Conservation (phyloP, 2,888 invertebrate genomes). For the Callinectes sapidus region DNA sequence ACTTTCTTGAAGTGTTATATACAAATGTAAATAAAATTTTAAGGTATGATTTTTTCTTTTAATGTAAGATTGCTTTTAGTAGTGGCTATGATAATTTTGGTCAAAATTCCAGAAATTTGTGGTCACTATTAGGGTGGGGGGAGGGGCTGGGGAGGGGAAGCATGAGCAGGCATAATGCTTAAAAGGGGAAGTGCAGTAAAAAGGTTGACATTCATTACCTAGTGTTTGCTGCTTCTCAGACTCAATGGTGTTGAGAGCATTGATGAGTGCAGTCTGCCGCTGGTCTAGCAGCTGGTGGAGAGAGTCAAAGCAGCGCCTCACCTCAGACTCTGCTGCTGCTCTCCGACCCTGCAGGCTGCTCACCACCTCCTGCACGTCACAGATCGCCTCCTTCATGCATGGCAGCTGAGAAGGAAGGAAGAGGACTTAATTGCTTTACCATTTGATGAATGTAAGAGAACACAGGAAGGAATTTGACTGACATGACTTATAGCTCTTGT, state of each 20-base stretch:
- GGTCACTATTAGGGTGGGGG: too few species aligned
- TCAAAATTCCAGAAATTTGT: too few species aligned
- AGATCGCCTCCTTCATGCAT: constrained; percentile 73
- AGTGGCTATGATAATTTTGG: too few species aligned
- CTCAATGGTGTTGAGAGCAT: constrained; percentile 75
- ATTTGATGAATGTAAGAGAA: not conserved
- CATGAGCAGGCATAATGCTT: too few species aligned
- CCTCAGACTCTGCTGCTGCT: constrained; percentile 73
- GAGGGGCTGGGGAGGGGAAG: too few species aligned
- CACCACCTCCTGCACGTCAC: constrained; percentile 73
- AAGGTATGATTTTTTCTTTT: too few species aligned
- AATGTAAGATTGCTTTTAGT: too few species aligned
- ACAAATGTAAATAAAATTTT: too few species aligned
- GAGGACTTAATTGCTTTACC: not conserved
- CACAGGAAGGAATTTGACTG: not conserved
- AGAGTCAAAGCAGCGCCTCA: constrained; percentile 75
- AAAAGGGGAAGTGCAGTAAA: too few species aligned
- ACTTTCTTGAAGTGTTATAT: too few species aligned
- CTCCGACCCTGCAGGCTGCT: constrained; percentile 73
- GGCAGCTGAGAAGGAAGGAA: constrained; percentile 72
- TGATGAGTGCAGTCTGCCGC: constrained; percentile 75
- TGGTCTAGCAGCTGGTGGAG: constrained; percentile 75
- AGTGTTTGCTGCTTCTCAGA: constrained; percentile 75
- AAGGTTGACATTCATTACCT: constrained; percentile 62
- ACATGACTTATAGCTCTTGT: not conserved